Evolutionary conservation across 1,140 invertebrate genomes (phyloP).

Genomic region (Drosophila sechellia): DNA sequence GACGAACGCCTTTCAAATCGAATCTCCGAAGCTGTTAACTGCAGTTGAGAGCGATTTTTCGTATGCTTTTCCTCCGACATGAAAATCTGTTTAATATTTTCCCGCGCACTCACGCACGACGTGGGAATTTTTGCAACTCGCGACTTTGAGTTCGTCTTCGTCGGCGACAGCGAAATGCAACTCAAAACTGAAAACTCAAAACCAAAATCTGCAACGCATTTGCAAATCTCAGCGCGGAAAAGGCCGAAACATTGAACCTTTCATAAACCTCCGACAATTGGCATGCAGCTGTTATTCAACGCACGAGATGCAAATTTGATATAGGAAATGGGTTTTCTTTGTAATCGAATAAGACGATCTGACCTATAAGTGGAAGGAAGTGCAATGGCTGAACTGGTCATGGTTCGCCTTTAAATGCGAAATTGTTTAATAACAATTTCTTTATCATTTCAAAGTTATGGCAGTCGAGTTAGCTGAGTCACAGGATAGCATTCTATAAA

Average conservation of each 20-base stretch:
- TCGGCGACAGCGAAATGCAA: conserved; percentile 18
- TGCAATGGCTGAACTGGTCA: conserved; percentile 22
- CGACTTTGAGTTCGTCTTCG: conserved; percentile 21
- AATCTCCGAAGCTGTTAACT: conserved; percentile 71
- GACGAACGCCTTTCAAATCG: conserved; percentile 79
- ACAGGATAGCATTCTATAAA: too few species aligned
- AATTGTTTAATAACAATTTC: conserved; percentile 1
- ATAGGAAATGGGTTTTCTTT: conserved; percentile 45
- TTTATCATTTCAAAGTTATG: neutral
- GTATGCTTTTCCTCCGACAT: conserved; percentile 32
- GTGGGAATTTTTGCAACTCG: conserved; percentile 71
- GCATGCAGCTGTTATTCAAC: conserved; percentile 31
- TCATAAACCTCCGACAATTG: conserved; percentile 24
- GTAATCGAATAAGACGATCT: conserved; percentile 32
- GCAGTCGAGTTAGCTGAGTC: neutral
- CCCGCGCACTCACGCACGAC: conserved; percentile 76
- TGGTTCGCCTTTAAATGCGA: neutral
- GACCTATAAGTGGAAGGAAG: conserved; percentile 45
- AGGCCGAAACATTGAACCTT: conserved; percentile 45
- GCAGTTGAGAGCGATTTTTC: conserved; percentile 58
- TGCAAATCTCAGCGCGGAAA: neutral
- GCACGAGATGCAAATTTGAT: conserved; percentile 49
- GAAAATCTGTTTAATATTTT: conserved; percentile 77
- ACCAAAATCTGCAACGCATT: conserved; percentile 4
- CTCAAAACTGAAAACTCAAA: conserved; percentile 14